A percentile compares a stretch with the other conserved stretches of the same genome.
phyloP scores from a whole-genome alignment of 2,888 invertebrate genomes.

The Ophion costatus region DNA sequence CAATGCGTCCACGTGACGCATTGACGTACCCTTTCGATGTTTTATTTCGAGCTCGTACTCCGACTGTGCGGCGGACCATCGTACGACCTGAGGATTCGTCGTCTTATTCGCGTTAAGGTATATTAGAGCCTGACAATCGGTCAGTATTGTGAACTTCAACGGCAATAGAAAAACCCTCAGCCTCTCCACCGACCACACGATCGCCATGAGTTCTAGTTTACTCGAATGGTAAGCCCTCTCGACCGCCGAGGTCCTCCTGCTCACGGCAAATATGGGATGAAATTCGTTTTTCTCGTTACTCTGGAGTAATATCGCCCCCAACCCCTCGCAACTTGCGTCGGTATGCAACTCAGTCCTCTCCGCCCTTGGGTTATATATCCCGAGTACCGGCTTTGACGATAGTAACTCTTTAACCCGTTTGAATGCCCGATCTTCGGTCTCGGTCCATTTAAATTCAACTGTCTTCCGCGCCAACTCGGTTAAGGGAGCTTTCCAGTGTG shows the following conservation, averaged over 20 bases:
- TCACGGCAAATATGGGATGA: slow-evolving; percentile 26
- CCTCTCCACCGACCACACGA: slow-evolving; percentile 46
- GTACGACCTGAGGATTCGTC: slow-evolving; percentile 27
- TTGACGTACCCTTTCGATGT: slow-evolving; percentile 65
- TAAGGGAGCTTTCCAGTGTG: too few relatives aligned
- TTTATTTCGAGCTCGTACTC: slow-evolving; percentile 63
- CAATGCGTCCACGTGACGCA: slow-evolving; percentile 67
- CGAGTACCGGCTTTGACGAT: slow-evolving; percentile 30
- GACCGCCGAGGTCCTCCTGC: slow-evolving; percentile 15
- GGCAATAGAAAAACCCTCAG: slow-evolving; percentile 27
- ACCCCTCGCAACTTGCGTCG: slow-evolving; percentile 25
- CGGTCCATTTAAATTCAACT: slow-evolving; percentile 38
- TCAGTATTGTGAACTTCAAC: slow-evolving; percentile 66
- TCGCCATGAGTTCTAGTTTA: slow-evolving; percentile 33
- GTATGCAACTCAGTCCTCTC: slow-evolving; percentile 18
- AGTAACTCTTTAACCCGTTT: slow-evolving; percentile 29
- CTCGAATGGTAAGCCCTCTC: slow-evolving; percentile 30
- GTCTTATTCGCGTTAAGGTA: slow-evolving; percentile 35
- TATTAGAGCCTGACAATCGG: slow-evolving; percentile 59
- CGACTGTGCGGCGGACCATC: slow-evolving; percentile 11
- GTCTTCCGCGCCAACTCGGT: slow-evolving; percentile 32
- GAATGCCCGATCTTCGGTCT: slow-evolving; percentile 38
- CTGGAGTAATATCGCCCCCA: slow-evolving; percentile 22
- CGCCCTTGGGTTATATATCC: slow-evolving; percentile 50
- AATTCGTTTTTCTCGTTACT: slow-evolving; percentile 11